Evolutionary conservation across 2,797 vertebrate species (phyloP).

Genomic region (Menidia menidia): DNA sequence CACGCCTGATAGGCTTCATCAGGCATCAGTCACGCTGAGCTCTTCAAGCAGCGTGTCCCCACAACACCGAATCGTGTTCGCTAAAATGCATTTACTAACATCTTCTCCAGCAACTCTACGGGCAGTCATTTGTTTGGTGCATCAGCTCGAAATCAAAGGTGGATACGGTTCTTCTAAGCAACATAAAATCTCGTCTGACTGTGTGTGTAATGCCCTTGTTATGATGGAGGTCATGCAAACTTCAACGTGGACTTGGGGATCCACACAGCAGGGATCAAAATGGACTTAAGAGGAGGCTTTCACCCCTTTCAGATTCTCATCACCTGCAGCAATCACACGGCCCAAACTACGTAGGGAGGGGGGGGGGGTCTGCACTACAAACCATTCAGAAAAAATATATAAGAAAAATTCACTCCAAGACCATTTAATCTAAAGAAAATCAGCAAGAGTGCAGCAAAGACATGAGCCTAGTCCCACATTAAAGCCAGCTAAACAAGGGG

Average conservation of each 20-base stretch:
- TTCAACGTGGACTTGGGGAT: conserved; percentile 35
- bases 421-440: conserved; percentile 45
- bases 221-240: conserved; percentile 50
- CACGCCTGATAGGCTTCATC: conserved; percentile 50
- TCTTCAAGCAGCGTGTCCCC: conserved; percentile 14
- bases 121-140: conserved; percentile 40
- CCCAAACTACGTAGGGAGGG: conserved; percentile 25
- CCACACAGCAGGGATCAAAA: conserved; percentile 36
- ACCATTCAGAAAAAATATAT: conserved; percentile 10
- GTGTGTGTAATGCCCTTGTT: conserved; percentile 14
- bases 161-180: neutral
- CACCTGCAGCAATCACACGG: conserved; percentile 41
- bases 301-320: conserved; percentile 46
- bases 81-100: conserved; percentile 52
- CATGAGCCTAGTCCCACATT: conserved; percentile 8
- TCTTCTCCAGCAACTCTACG: conserved; percentile 23
- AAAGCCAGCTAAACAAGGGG: conserved; percentile 3
- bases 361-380: conserved; percentile 29
- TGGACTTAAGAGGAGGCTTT: conserved; percentile 51
- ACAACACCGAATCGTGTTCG: conserved; percentile 49
- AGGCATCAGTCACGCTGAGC: conserved; percentile 32
- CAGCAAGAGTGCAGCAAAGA: conserved; percentile 14
- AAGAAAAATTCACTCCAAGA: neutral
- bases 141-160: neutral
- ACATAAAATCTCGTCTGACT: conserved; percentile 13